These are phyloP conservation scores for Nasalis larvatus DNA, from an alignment of 2,113 vertebrate species.

Conservation along the genomic window DNA sequence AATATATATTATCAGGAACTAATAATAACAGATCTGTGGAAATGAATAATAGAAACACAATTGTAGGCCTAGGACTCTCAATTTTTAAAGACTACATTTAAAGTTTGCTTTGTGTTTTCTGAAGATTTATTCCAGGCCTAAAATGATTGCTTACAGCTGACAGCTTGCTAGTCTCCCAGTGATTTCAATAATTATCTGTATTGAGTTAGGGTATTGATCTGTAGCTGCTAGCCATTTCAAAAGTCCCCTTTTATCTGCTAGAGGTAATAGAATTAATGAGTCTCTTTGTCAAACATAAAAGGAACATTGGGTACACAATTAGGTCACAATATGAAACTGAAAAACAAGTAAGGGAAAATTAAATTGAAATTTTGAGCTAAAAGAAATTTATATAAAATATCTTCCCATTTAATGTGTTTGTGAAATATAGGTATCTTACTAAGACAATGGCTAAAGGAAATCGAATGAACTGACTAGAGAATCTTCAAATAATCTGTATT, in stretches of 20 bases:
- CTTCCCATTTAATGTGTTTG: not conserved
- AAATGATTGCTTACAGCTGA: conserved; percentile 73
- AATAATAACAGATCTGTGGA: conserved; percentile 14
- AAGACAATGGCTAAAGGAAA: conserved; percentile 28
- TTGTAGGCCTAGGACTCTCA: not conserved
- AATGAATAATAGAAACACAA: conserved; percentile 36
- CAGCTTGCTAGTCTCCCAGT: conserved; percentile 62
- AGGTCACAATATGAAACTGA: conserved; percentile 52
- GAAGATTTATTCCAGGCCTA: conserved; percentile 57
- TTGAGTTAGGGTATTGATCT: conserved; percentile 74
- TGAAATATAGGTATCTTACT: not conserved
- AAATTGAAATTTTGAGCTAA: conserved; percentile 49
- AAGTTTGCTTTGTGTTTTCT: conserved; percentile 64
- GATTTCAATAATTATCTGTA: conserved; percentile 78
- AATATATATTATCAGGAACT: not conserved
- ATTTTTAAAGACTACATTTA: conserved; percentile 54
- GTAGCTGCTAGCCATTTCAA: conserved; percentile 63
- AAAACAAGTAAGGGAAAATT: not conserved
- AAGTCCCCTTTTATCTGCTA: conserved; percentile 67
- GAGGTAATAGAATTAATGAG: conserved; percentile 74
- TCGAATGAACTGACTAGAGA: not conserved
- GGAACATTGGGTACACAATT: conserved; percentile 66
- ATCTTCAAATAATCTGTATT: not conserved
- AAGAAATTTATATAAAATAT: conserved; percentile 25
- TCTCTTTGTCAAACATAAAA: conserved; percentile 64